phyloP scores from a whole-genome alignment of 2,888 invertebrate genomes.

The Amphimallon solstitiale region DNA sequence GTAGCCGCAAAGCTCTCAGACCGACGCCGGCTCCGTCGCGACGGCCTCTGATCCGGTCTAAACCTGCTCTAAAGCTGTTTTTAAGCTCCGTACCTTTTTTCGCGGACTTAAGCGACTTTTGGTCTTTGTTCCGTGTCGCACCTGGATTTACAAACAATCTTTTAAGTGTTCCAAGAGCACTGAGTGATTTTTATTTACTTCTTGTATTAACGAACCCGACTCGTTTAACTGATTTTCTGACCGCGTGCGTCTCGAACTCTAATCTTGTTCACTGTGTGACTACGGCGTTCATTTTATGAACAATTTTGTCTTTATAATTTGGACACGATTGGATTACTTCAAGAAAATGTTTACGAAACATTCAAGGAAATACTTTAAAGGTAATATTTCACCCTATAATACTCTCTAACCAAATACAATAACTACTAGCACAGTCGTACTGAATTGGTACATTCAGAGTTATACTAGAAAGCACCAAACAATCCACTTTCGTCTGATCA shows the following conservation, averaged over 20 bases:
- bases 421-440: no score
- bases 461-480: no score
- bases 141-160: slow-evolving; percentile 61
- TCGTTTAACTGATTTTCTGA: slow-evolving; percentile 61
- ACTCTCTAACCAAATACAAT: no score
- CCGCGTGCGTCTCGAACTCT: not conserved
- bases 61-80: slow-evolving; percentile 63
- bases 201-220: not conserved
- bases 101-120: slow-evolving; percentile 63
- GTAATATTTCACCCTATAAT: no score
- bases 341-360: no score
- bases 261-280: not conserved
- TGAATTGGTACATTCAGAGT: no score
- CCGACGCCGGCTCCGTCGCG: slow-evolving; percentile 64
- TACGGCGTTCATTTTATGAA: not conserved
- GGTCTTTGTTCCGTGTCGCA: slow-evolving; percentile 62
- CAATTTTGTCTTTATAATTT: no score
- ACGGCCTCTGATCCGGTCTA: slow-evolving; percentile 64
- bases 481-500: no score
- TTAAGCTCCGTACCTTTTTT: slow-evolving; percentile 64
- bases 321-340: no score
- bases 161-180: slow-evolving; percentile 57
- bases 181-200: slow-evolving; percentile 54
- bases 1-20: slow-evolving; percentile 64
- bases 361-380: no score